These are phyloP conservation scores for Lutjanus erythropterus DNA, from an alignment of 2,113 vertebrate genomes.

Conservation along the genomic window DNA sequence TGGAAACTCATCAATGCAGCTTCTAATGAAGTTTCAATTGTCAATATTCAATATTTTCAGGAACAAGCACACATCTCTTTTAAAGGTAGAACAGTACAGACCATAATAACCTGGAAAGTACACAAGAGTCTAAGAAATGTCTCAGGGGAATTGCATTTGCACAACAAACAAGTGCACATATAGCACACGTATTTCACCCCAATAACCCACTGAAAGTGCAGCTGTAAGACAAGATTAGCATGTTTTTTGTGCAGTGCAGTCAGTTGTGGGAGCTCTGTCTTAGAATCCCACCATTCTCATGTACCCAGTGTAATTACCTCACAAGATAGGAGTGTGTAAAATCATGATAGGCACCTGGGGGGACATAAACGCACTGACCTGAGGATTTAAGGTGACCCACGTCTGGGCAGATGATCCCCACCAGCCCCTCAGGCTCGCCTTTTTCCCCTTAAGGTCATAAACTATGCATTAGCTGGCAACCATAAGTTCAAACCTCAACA, in stretches of 20 bases:
- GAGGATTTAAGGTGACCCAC: conserved; percentile 68
- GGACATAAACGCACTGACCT: conserved; percentile 68
- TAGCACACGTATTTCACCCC: background rate
- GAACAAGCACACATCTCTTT: background rate
- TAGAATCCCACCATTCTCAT: conserved; percentile 40
- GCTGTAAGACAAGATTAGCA: background rate
- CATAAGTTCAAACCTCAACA: conserved; percentile 61
- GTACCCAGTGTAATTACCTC: conserved; percentile 64
- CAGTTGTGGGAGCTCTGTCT: background rate
- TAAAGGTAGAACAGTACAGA: background rate
- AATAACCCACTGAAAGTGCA: background rate
- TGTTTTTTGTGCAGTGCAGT: conserved; percentile 6
- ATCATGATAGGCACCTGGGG: conserved; percentile 57
- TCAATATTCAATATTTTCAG: background rate
- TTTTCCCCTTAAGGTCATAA: conserved; percentile 66
- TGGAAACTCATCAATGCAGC: too few species aligned
- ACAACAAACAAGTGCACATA: background rate
- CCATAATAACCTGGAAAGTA: background rate
- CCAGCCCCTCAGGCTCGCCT: conserved; percentile 9
- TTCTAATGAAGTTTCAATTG: background rate
- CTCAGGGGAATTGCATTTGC: background rate
- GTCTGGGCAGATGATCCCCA: conserved; percentile 56
- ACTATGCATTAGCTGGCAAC: conserved; percentile 55
- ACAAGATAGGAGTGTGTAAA: conserved; percentile 68
- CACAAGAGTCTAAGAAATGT: background rate